Conservation (phyloP, 2,888 invertebrate species). For the Drosophila flavopinicola region DNA sequence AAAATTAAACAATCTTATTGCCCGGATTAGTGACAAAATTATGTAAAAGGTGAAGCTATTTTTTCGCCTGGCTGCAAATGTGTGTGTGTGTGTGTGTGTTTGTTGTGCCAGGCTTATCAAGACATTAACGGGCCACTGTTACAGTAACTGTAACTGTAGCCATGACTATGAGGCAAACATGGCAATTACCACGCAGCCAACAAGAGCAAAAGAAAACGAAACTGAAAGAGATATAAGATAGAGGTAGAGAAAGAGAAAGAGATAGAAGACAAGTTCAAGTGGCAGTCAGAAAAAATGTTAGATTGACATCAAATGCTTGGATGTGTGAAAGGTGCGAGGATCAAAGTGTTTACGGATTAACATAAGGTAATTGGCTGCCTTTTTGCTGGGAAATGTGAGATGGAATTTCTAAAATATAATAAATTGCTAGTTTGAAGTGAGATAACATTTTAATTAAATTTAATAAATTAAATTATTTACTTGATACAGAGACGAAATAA, state of each 20-base stretch:
- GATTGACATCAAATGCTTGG: slow-evolving; percentile 8
- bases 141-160: slow-evolving; percentile 25
- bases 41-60: slow-evolving; percentile 51
- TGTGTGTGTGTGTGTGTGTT: too few species aligned
- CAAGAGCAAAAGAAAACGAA: neutral
- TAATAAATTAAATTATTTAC: too few species aligned
- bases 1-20: slow-evolving; percentile 81
- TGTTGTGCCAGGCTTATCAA: slow-evolving; percentile 31
- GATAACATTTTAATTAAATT: too few species aligned
- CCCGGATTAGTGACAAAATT: slow-evolving; percentile 79
- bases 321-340: neutral
- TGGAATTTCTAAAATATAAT: too few species aligned
- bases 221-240: neutral
- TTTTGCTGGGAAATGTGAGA: too few species aligned
- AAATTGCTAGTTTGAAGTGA: too few species aligned
- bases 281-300: neutral
- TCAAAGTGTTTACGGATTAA: slow-evolving; percentile 4
- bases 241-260: neutral
- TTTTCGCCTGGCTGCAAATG: slow-evolving; percentile 6
- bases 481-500: too few species aligned
- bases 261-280: slow-evolving; percentile 1
- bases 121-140: slow-evolving; percentile 37
- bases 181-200: slow-evolving; percentile 16
- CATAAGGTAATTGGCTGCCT: neutral
- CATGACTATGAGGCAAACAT: slow-evolving; percentile 13